Base-by-base conservation (phyloP, 2,888 invertebrate species). In the Ditylenchus weischeri region DNA sequence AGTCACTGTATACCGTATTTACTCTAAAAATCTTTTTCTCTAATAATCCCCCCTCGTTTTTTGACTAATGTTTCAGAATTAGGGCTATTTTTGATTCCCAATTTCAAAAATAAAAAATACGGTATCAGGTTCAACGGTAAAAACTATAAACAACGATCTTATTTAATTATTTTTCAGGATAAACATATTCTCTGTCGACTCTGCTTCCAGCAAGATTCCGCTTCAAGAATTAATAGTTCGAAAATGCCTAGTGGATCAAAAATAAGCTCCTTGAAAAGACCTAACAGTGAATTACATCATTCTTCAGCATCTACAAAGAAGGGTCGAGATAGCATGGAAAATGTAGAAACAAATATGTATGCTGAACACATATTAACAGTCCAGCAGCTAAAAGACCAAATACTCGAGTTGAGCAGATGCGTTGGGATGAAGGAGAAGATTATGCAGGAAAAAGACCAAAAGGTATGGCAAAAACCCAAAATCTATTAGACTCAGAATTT, bases 311-410 rank as follows among this genome's bases (percentile, higher is more conserved):
- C 64, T 13, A 15, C 43, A 43, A 43, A 43, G 43, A 43, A 43
- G 43, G 8, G 62, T 29, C 36, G 19, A 51, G 62, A 54, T 2
- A 48, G 48, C 11, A n/a, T 60, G 29, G 21, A 51, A 43, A 43
- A 43, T 43, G 8, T 43, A 43, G 43, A 15, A 43, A 43, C 43
- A 13, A 15, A 43, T 43, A 15, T 43, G 15, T 23, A 58, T 61
- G 57, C 67, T 38, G 59, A 50, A 47, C 70, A 73, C 38, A 66
- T 72, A 11, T 66, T 72, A 49, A 70, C 68, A 35, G 63, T 75
- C 35, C 78, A 78, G 51, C 73, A 77, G 51, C 67, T 78, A 58
- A 70, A 69, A 58, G 76, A 77, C 58, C 67, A 76, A 57, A 75
- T 78, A 48, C 66, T 68, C 11, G 72, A 75, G 15, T 58, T 78